Conservation (phyloP, 2,888 invertebrate genomes). For the Plusia festucae region DNA sequence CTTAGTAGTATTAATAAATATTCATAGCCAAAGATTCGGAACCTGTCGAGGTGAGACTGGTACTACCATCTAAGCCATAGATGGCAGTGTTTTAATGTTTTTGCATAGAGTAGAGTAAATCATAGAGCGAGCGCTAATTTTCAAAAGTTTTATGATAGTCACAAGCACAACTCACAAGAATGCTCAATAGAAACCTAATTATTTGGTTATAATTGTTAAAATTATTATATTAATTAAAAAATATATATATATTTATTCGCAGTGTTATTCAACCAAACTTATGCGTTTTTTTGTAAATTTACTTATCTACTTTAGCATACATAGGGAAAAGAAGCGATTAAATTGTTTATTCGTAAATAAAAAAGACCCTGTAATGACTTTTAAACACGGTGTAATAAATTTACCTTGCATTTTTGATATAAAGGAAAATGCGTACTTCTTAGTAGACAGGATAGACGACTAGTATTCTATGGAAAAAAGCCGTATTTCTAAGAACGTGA, state of each 20-base stretch:
- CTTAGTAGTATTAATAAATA: neutral
- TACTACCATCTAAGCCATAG: constrained; percentile 23
- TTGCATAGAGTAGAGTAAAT: constrained; percentile 35
- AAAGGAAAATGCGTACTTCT: constrained; percentile 17
- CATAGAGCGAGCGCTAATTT: constrained; percentile 44
- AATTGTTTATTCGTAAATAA: neutral
- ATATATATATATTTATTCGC: too few relatives aligned
- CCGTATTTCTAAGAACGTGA: constrained; percentile 35
- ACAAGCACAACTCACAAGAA: neutral
- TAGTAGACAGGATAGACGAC: neutral
- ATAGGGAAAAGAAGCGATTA: neutral
- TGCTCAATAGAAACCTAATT: neutral
- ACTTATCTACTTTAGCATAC: too few relatives aligned
- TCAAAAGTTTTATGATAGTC: constrained; percentile 26
- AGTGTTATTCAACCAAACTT: too few relatives aligned
- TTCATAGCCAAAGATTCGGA: neutral
- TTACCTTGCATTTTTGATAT: constrained; percentile 11
- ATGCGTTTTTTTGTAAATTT: too few relatives aligned
- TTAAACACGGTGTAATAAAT: constrained; percentile 3
- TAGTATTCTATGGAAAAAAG: constrained; percentile 27
- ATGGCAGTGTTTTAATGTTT: constrained; percentile 41
- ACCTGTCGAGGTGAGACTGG: neutral
- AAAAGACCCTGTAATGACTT: neutral
- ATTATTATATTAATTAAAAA: too few relatives aligned
- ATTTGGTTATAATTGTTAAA: too few relatives aligned